Conservation (phyloP, 2,797 vertebrate genomes). For the Sarcoramphus papa region DNA sequence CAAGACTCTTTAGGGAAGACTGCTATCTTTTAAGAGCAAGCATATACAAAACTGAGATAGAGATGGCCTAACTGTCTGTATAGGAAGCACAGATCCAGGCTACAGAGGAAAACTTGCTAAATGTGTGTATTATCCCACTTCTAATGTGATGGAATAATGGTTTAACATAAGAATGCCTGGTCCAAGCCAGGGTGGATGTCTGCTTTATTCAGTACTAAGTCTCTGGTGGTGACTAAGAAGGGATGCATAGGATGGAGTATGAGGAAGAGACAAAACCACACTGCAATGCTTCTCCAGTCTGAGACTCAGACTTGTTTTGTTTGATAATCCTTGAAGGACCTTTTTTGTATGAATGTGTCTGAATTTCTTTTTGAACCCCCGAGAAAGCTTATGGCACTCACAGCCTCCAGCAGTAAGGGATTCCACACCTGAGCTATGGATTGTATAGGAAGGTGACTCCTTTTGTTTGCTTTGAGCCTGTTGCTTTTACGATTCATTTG, state of each 20-base stretch:
- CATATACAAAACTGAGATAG: not conserved
- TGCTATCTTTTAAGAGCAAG: not conserved
- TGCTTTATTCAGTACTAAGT: not conserved
- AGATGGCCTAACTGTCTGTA: not conserved
- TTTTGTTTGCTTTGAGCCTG: not conserved
- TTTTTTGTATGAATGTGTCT: not conserved
- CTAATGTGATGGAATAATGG: not conserved
- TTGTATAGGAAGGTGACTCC: not conserved
- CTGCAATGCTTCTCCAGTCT: not conserved
- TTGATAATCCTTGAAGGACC: not conserved
- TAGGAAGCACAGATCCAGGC: not conserved
- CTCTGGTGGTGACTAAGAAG: not conserved
- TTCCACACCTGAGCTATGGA: not conserved
- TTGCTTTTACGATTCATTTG: not conserved
- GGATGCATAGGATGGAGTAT: not conserved
- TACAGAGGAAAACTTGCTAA: not conserved
- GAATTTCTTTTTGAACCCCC: not conserved
- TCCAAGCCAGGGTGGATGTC: not conserved
- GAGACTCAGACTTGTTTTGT: not conserved
- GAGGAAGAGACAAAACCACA: not conserved
- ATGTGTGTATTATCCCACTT: not conserved
- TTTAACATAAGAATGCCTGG: not conserved
- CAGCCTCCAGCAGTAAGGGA: not conserved
- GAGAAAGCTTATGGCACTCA: not conserved
- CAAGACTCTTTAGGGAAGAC: not conserved